Base-by-base conservation (phyloP, 2,888 invertebrate species). In the Parelbella ahira region DNA sequence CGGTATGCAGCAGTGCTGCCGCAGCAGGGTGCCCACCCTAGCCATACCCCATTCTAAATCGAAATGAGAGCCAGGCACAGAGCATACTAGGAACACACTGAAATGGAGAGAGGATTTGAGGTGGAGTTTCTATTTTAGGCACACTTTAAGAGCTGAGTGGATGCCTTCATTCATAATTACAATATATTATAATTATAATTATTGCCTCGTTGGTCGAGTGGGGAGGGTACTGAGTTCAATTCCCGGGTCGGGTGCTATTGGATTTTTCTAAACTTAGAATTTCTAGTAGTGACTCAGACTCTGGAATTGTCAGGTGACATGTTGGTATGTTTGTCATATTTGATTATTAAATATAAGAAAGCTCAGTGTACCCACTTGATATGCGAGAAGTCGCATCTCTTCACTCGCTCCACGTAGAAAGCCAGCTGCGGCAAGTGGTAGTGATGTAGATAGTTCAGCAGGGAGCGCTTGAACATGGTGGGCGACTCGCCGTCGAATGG, bases 11-110 rank as follows among this genome's bases (percentile, higher is more conserved):
- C 93, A 93, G 65, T 95, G 90, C 46, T 92, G 89, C 2, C 90
- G 86, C 4, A 97, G 72, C 21, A 94, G 60, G 2, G 89, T 70
- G 0, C 91, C 90, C 3, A 93, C 82, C 0, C 90, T 81, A 0
- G 88, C 81, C 65, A 92, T 75, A 1, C 92, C 91, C 92, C 93
- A 97, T 5, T 82, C 78, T 9, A 70, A 57, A 33, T 91, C 91
- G 12, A 89, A 87, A 56, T 96, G 94, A 10, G 93, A 91, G 0
- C 97, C 97, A 0, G 98, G 98, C 0, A 92, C 91, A 0, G 97
- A 97, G 0, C 92, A 93, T 24, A 98, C 89, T 9, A 98, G 90
- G 67, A 93, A 94, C 0, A 97, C 97, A 55, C 96, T 96, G 70
- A 0, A 70, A 37, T 18, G 6, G 20, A 12, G 10, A 12, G n/a